A percentile compares a stretch with the other conserved stretches of the same genome.
Conservation (phyloP, 2,888 invertebrate genomes). For the Tinea semifulvella region DNA sequence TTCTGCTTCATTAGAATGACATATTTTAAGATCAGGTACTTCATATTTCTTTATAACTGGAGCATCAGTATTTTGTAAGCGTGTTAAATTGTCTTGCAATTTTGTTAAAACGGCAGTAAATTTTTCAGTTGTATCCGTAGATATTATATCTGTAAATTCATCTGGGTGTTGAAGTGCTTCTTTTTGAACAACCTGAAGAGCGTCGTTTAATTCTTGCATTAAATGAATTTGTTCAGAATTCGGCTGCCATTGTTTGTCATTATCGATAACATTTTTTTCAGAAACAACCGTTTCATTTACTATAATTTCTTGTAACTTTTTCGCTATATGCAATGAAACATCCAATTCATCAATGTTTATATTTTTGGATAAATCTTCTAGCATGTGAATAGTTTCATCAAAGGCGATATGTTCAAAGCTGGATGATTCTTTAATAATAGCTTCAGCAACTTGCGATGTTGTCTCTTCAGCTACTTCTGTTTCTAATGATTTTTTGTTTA, state of each 20-base stretch:
- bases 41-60: no score
- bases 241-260: neutral
- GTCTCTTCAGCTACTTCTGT: neutral
- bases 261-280: neutral
- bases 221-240: neutral
- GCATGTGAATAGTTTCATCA: neutral
- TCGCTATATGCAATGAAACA: neutral
- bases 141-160: neutral
- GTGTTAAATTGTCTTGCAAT: constrained; percentile 1
- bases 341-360: neutral
- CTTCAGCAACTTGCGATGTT: neutral
- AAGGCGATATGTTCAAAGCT: neutral
- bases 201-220: constrained; percentile 15
- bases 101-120: neutral
- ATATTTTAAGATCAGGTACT: no score
- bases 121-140: neutral
- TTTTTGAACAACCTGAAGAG: constrained; percentile 15
- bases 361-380: neutral
- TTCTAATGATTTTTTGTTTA: no score
- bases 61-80: neutral
- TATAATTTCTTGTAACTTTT: neutral
- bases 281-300: neutral
- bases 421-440: neutral
- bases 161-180: neutral
- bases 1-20: no score